Evolutionary conservation across 1,140 invertebrate species (phyloP), one percentile per base, ranked within the genome.

Genomic region (Diploscapter pachys): DNA sequence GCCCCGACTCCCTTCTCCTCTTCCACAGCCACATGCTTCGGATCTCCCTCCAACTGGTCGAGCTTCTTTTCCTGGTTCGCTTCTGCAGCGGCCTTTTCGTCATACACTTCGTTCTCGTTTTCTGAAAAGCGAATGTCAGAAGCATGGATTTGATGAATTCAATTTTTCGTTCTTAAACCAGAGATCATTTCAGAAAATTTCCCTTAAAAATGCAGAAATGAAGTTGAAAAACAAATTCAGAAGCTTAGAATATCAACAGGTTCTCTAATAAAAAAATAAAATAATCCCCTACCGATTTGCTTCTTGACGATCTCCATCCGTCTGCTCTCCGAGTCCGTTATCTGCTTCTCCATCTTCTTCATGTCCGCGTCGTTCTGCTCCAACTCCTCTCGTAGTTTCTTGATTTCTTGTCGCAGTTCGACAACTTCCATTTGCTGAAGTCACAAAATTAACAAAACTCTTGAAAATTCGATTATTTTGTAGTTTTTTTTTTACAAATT

Each of bases 71-170:
- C 4, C 61, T 67, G 56, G 9, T 5, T 63, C 13, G 50, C 49
- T 2, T 8, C 9, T 5, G 71, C 71, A 8, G 63, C 71, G 5
- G 5, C 61, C 54, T 72, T 72, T 63, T 72, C 71, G 48, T 72
- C 71, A 51, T 70, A 72, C 9, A 72, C 52, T n/a, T 53, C 71
- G 49, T 72, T 72, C 51, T 72, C 71, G 5, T 72, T 53, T 8
- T 57, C 71, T 72, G 61, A 68, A 68, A 9, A 31, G 31, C 1
- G 31, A 31, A 31, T 1, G 31, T 31, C 31, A 31, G 31, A 31
- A 31, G 31, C 31, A 31, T 31, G 31, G 31, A 31, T 31, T 31
- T 31, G 31, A 31, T 31, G 0, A 31, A 1, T 31, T 31, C 31
- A 31, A 31, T 31, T 31, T 31, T 31, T 31, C 31, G 31, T 31